Percentiles rank a stretch among this genome's conserved stretches.
Conservation (phyloP, 64 coral and sea anemone genomes). For the Catalaphyllia jardinei region DNA sequence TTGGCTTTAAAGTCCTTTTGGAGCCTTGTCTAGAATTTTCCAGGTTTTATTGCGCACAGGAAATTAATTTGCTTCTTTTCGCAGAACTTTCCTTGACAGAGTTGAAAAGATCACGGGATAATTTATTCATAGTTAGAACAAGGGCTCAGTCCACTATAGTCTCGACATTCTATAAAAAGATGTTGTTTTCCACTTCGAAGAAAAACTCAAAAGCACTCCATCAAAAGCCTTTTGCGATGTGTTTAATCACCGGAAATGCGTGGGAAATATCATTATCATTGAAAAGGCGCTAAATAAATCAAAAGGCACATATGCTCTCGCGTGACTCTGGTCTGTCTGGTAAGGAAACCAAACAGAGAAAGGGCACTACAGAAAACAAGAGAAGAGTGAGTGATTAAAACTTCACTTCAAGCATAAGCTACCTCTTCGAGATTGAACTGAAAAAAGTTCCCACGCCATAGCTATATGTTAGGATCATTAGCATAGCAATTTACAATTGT, state of each 20-base stretch:
- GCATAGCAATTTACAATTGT: slow-evolving; percentile 4
- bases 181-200: background rate
- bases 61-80: background rate
- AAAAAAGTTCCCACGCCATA: slow-evolving; percentile 36
- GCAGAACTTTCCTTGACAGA: too few relatives aligned
- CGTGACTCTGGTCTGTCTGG: background rate
- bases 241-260: background rate
- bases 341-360: background rate
- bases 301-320: background rate
- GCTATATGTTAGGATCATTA: background rate
- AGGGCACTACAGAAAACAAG: background rate
- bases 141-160: too few relatives aligned
- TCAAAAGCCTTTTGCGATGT: background rate
- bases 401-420: background rate
- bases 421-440: background rate
- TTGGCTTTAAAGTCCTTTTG: background rate
- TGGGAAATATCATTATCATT: slow-evolving; percentile 13
- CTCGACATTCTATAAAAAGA: background rate
- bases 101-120: too few relatives aligned
- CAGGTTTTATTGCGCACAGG: background rate
- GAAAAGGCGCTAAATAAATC: background rate
- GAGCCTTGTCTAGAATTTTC: background rate
- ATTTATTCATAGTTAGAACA: too few relatives aligned
- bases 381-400: too few relatives aligned
- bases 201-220: background rate